Percentiles rank a stretch among this genome's conserved stretches.
phyloP scores from a whole-genome alignment of 1,140 invertebrate genomes.

The Tetraneura akinire region DNA sequence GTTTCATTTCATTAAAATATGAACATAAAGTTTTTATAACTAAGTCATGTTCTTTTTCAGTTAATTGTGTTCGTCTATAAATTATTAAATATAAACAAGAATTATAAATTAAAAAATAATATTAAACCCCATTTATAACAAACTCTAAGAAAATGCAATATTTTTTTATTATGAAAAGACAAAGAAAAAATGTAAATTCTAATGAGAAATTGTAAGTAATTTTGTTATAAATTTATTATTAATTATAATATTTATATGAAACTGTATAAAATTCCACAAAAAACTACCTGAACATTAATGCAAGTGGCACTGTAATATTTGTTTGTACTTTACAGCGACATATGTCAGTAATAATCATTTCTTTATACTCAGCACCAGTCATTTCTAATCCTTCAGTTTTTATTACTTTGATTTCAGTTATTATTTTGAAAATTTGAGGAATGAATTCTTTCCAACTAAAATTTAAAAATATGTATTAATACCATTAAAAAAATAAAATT shows the following conservation, averaged over 20 bases:
- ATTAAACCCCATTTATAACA: too few species aligned
- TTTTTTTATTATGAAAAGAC: too few species aligned
- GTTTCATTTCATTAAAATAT: conserved; percentile 33
- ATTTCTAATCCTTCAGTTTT: conserved; percentile 58
- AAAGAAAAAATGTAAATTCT: too few species aligned
- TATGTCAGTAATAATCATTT: conserved; percentile 59
- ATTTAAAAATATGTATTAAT: conserved; percentile 19
- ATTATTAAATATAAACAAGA: neutral
- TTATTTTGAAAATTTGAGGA: conserved; percentile 59
- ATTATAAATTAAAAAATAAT: too few species aligned
- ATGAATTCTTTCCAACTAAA: conserved; percentile 62
- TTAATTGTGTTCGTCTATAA: conserved; percentile 29
- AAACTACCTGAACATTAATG: conserved; percentile 62
- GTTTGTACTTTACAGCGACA: conserved; percentile 58
- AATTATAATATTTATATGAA: neutral
- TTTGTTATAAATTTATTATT: too few species aligned
- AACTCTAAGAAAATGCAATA: too few species aligned
- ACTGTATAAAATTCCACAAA: too few species aligned
- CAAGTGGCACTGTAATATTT: conserved; percentile 59
- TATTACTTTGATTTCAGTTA: conserved; percentile 60
- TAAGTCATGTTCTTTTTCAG: conserved; percentile 34
- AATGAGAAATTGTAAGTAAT: too few species aligned
- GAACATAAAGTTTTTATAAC: conserved; percentile 37
- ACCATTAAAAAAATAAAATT: neutral
- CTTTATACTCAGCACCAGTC: conserved; percentile 60